Percentiles rank a stretch among this genome's conserved stretches.
Evolutionary conservation across 2,888 invertebrate species (phyloP).

Genomic region (Callyntrura sp.): DNA sequence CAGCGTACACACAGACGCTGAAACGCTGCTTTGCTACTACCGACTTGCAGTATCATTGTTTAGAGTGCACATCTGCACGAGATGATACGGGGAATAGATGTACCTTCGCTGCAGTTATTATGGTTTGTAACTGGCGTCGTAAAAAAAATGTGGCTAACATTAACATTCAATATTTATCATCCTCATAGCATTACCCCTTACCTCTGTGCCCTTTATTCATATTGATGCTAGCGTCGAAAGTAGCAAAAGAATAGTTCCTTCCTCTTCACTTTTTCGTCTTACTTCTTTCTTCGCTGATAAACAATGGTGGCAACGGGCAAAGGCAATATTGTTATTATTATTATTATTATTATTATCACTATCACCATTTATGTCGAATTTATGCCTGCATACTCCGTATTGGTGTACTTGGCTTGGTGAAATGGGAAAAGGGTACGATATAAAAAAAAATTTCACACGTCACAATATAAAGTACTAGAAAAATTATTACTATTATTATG

Average conservation of each 20-base stretch:
- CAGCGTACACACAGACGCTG: neutral
- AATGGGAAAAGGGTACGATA: slow-evolving; percentile 43
- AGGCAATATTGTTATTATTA: neutral
- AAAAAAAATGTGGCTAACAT: neutral
- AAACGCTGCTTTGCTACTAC: neutral
- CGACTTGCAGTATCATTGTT: neutral
- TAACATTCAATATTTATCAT: slow-evolving; percentile 5
- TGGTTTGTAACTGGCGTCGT: neutral
- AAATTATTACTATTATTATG: slow-evolving; percentile 14
- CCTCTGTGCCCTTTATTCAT: neutral
- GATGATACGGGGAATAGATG: neutral
- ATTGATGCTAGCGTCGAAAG: neutral
- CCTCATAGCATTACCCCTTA: neutral
- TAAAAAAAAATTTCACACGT: slow-evolving; percentile 3
- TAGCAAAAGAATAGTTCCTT: neutral
- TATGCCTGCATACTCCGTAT: neutral
- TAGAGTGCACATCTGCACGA: too few species aligned
- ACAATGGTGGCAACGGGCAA: slow-evolving; percentile 24
- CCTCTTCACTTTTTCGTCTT: slow-evolving; percentile 27
- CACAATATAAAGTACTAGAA: neutral
- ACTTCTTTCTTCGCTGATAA: neutral
- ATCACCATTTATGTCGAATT: slow-evolving; percentile 13
- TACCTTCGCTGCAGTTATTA: neutral
- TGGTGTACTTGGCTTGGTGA: neutral
- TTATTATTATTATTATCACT: neutral